Percentiles rank a stretch among this genome's conserved stretches.
phyloP scores from a whole-genome alignment of 1,140 invertebrate species.

The Heterodera schachtii region DNA sequence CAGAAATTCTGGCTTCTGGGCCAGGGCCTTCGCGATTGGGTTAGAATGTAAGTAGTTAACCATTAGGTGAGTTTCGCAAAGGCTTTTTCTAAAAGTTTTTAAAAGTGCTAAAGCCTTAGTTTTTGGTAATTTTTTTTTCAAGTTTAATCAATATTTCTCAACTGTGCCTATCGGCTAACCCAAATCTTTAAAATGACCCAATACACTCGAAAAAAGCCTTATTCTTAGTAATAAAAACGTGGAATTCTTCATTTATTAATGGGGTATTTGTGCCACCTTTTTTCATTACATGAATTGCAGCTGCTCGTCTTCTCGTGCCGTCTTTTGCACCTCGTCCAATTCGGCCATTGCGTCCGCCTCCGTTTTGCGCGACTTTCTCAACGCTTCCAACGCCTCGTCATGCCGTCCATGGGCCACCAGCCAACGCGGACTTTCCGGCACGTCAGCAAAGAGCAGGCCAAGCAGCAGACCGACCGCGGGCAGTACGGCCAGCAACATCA shows the following conservation, averaged over 20 bases:
- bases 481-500: conserved; percentile 17
- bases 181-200: no score
- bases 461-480: conserved; percentile 18
- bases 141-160: no score
- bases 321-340: conserved; percentile 16
- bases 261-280: not conserved
- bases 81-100: no score
- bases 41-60: no score
- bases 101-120: no score
- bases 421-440: conserved; percentile 30
- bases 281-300: conserved; percentile 8
- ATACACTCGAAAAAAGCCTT: no score
- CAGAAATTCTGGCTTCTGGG: no score
- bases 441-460: conserved; percentile 4
- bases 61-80: no score
- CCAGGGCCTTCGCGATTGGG: no score
- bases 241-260: not conserved
- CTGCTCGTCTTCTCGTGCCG: conserved; percentile 8
- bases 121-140: no score
- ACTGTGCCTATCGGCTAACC: no score
- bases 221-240: not conserved
- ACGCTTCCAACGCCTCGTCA: conserved; percentile 2
- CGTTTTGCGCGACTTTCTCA: conserved; percentile 7
- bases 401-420: conserved; percentile 5
- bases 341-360: conserved; percentile 16